These are phyloP conservation scores for Patella pellucida DNA, from an alignment of 2,888 invertebrate genomes.

Conservation along the genomic window DNA sequence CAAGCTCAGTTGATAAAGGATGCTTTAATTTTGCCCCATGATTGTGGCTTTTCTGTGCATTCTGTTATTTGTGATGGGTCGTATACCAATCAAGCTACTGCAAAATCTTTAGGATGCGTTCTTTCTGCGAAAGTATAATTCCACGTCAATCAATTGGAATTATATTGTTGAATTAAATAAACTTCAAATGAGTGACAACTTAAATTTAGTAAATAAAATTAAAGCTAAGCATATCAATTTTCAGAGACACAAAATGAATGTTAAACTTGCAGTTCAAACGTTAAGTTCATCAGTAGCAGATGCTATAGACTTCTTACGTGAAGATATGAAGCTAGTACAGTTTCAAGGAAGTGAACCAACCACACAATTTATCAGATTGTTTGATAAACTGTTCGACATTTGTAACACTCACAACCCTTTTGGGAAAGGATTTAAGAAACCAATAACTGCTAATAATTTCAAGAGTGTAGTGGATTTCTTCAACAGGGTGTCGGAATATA, in stretches of 20 bases:
- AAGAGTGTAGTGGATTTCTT: neutral
- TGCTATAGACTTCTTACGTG: neutral
- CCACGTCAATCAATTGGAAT: conserved; percentile 3
- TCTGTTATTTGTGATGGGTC: conserved; percentile 16
- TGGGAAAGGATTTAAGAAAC: conserved; percentile 3
- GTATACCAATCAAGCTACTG: conserved; percentile 16
- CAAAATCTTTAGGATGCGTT: neutral
- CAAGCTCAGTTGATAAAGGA: conserved; percentile 18
- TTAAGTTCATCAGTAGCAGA: neutral
- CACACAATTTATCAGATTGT: conserved; percentile 3
- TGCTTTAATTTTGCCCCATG: conserved; percentile 11
- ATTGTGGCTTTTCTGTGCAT: conserved; percentile 9
- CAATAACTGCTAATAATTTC: neutral
- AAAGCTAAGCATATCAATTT: neutral
- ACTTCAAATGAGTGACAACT: conserved; percentile 10
- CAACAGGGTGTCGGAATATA: neutral
- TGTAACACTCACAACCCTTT: conserved; percentile 14
- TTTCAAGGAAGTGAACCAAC: neutral
- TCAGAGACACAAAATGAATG: neutral
- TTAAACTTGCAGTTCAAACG: neutral
- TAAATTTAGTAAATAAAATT: neutral
- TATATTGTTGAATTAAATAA: neutral
- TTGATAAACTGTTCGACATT: conserved; percentile 19
- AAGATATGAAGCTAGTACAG: neutral
- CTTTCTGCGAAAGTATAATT: neutral